These are phyloP conservation scores for Chrysochloris asiatica DNA, from an alignment of 2,113 vertebrate species.

Conservation along the genomic window DNA sequence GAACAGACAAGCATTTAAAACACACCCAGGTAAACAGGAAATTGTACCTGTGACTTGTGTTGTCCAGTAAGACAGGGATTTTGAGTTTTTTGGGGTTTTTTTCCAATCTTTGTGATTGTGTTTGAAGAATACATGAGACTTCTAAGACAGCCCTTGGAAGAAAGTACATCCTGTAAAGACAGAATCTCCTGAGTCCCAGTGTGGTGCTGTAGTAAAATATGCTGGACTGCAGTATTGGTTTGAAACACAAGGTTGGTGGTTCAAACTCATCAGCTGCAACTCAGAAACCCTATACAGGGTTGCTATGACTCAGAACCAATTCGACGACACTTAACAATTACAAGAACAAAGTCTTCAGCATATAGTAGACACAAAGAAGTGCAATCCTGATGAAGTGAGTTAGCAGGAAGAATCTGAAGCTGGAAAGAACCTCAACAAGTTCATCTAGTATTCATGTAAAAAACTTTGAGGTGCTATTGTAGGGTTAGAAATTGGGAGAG, in stretches of 20 bases:
- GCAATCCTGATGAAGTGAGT: fast-evolving
- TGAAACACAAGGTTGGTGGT: too few relatives aligned
- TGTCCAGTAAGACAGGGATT: fast-evolving
- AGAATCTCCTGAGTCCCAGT: fast-evolving
- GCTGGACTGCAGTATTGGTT: too few relatives aligned
- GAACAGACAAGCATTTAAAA: not conserved
- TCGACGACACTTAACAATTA: too few relatives aligned
- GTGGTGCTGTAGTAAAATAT: too few relatives aligned
- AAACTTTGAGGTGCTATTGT: not conserved
- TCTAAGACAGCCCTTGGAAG: fast-evolving
- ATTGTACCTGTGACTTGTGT: not conserved
- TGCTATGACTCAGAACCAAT: too few relatives aligned
- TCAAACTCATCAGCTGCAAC: too few relatives aligned
- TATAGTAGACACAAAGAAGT: fast-evolving
- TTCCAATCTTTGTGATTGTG: fast-evolving
- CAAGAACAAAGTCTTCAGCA: fast-evolving
- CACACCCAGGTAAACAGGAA: not conserved
- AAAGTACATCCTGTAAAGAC: not conserved
- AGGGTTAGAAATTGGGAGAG: too few relatives aligned
- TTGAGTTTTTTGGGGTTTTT: too few relatives aligned
- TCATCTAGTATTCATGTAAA: not conserved
- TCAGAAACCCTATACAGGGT: too few relatives aligned
- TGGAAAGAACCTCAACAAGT: fast-evolving
- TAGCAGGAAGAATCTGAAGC: fast-evolving
- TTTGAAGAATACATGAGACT: not conserved